phyloP scores from a whole-genome alignment of 2,797 vertebrate species.

The Philypnodon macrostomus region DNA sequence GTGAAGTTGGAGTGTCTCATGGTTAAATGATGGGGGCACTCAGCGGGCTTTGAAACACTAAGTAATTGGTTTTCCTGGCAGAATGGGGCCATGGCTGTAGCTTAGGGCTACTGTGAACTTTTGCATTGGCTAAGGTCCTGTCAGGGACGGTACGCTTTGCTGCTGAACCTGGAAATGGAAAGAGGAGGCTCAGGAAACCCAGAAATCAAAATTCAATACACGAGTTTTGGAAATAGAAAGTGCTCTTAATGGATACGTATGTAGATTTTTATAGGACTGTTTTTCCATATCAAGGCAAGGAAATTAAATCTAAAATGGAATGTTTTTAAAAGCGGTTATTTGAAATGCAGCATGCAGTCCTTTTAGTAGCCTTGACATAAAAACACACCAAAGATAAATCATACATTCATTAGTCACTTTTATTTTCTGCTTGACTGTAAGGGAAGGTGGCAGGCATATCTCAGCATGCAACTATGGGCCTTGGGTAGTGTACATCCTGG shows the following conservation, averaged over 20 bases:
- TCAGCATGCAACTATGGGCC: too few relatives aligned
- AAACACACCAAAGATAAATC: background rate
- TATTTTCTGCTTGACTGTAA: background rate
- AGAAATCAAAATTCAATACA: conserved; percentile 11
- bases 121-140: conserved; percentile 33
- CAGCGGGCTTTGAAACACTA: conserved; percentile 59
- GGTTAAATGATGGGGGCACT: conserved; percentile 69
- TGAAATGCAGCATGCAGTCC: background rate
- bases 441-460: too few relatives aligned
- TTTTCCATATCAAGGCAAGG: background rate
- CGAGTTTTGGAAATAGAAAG: background rate
- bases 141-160: conserved; percentile 25
- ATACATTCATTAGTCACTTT: background rate
- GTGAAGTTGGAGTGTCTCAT: conserved; percentile 59
- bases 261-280: background rate
- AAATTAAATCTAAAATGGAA: background rate
- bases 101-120: conserved; percentile 49
- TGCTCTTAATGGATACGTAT: background rate
- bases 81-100: conserved; percentile 67
- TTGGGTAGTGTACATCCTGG: too few relatives aligned
- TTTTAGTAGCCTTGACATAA: background rate
- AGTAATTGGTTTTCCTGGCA: conserved; percentile 76
- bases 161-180: conserved; percentile 18
- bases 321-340: background rate
- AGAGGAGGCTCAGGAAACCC: background rate